Base-by-base conservation (phyloP, 2,797 vertebrate genomes). In the Dermochelys coriacea region DNA sequence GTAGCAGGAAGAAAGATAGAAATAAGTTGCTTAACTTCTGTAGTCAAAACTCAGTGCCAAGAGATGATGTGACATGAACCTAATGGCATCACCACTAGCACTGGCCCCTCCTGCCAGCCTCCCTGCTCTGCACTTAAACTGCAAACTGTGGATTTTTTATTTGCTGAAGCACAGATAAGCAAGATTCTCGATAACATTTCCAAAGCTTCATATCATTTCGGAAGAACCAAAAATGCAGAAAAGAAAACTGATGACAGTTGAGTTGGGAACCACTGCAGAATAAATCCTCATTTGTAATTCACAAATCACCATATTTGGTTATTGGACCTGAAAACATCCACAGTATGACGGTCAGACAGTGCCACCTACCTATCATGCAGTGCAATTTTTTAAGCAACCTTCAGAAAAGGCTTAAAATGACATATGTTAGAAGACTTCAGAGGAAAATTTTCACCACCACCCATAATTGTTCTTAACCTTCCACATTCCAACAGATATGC, bases 321-420 rank as follows among this genome's bases (percentile, higher is more conserved):
- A 50, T 41, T 31, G 50, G 41, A 47, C 49, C 8, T 6, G 45
- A 71, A 74, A 64, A 41, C 2, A 0, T 64, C 5, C 0, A 1
- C 64, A 0, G 4, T 87, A 79, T n/a, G 19, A 80, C 21, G 3
- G 89, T 87, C 94, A 54, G 87, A 47, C 87, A 95, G 96, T 77
- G 93, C 98, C 97, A 97, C 68, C 98, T 98, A 88, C 81, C 78
- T 47, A 31, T 86, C 89, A 5, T 0, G 0, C 57, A 16, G 45
- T 0, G 29, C 25, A 85, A 45, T 84, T 75, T 31, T 87, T 8
- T 52, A 80, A 80, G 50, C 55, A 29, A 9, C 6, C n/a, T 12
- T 12, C 75, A 27, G 4, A 4, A 49, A 12, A 6, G 0, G 5
- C 5, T 52, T 2, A 5, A 1, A 68, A 45, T 19, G 27, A 0